These are phyloP conservation scores for Ectemnius cavifrons DNA, from an alignment of 2,888 invertebrate genomes.

Conservation along the genomic window DNA sequence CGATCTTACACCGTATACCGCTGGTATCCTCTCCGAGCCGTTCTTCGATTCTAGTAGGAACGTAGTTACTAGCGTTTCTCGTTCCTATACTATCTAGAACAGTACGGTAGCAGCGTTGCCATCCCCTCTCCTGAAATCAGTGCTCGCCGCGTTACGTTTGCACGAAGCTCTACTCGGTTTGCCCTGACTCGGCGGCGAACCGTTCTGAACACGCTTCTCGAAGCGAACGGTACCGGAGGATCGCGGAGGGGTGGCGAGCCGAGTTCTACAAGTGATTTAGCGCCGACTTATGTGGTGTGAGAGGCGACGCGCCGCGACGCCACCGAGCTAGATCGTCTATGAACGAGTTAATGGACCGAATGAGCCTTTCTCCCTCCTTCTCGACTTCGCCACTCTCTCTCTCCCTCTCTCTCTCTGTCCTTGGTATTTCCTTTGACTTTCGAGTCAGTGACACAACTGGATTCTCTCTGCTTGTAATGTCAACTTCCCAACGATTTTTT, in stretches of 20 bases:
- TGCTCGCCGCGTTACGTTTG: slow-evolving; percentile 62
- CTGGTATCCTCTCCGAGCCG: slow-evolving; percentile 22
- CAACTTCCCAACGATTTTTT: no score
- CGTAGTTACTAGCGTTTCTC: no score
- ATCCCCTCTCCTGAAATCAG: slow-evolving; percentile 18
- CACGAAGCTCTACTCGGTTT: slow-evolving; percentile 73
- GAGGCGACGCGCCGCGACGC: slow-evolving; percentile 49
- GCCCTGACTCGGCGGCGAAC: slow-evolving; percentile 51
- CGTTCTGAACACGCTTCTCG: no score
- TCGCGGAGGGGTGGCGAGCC: slow-evolving; percentile 40
- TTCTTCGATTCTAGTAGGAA: no score
- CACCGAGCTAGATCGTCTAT: slow-evolving; percentile 71
- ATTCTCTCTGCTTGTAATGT: no score
- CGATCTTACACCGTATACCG: slow-evolving; percentile 64
- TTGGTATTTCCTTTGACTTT: slow-evolving; percentile 27
- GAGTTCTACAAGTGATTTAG: slow-evolving; percentile 66
- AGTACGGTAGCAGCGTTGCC: no score
- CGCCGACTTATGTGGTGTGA: slow-evolving; percentile 67
- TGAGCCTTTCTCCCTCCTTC: slow-evolving; percentile 30
- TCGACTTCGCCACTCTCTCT: slow-evolving; percentile 10
- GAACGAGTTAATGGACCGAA: slow-evolving; percentile 76
- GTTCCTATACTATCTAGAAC: no score
- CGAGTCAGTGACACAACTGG: no score
- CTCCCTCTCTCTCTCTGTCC: no score
- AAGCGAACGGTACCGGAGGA: no score